phyloP scores from a whole-genome alignment of 1,140 invertebrate genomes.

The Drosophila kikkawai region DNA sequence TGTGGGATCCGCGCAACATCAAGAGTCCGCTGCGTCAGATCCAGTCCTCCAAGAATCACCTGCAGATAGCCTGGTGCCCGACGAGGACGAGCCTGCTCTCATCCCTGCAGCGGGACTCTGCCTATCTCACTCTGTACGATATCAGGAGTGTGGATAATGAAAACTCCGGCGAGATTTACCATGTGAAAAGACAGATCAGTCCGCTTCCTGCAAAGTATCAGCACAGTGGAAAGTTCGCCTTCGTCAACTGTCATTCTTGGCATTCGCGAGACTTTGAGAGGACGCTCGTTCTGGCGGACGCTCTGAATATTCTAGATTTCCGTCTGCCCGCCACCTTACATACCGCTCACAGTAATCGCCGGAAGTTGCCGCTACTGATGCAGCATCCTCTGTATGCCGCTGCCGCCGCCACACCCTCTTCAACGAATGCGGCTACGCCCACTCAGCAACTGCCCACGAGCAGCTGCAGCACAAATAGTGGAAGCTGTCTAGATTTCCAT shows the following conservation, averaged over 20 bases:
- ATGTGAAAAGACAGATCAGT: constrained; percentile 76
- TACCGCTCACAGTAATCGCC: constrained; percentile 76
- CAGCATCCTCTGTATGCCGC: constrained; percentile 57
- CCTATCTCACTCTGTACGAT: constrained; percentile 78
- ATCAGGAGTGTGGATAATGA: constrained; percentile 77
- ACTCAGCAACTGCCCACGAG: constrained; percentile 57
- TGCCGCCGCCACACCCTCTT: constrained; percentile 29
- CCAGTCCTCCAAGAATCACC: constrained; percentile 89
- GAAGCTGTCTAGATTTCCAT: constrained; percentile 49
- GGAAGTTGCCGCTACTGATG: constrained; percentile 73
- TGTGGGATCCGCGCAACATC: constrained; percentile 96
- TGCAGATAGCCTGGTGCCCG: constrained; percentile 94
- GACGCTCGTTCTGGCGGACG: constrained; percentile 72
- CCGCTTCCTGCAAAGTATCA: constrained; percentile 80
- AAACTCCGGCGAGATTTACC: constrained; percentile 70
- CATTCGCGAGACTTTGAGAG: constrained; percentile 78
- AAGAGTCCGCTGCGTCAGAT: constrained; percentile 93
- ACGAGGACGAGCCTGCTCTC: constrained; percentile 87
- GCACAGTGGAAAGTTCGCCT: constrained; percentile 52
- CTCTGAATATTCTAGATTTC: constrained; percentile 73
- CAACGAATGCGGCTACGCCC: constrained; percentile 30
- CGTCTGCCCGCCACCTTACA: constrained; percentile 68
- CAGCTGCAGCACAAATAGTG: constrained; percentile 66
- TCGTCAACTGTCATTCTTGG: constrained; percentile 72
- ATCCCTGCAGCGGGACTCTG: constrained; percentile 76